These are phyloP conservation scores for Fratercula arctica DNA, from an alignment of 2,797 vertebrate genomes.

Conservation along the genomic window DNA sequence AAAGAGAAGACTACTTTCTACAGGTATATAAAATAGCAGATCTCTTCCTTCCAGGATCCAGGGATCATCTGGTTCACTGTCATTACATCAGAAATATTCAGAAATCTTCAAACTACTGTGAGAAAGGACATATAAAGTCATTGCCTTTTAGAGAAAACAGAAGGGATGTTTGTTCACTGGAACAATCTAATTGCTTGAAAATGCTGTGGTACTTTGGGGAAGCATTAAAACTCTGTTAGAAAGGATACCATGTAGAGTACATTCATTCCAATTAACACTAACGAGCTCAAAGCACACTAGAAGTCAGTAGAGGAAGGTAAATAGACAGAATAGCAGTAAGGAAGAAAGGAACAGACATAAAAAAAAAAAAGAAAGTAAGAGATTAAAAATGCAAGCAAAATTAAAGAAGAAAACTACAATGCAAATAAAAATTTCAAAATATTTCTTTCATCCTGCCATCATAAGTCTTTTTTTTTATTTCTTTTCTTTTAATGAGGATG, in stretches of 20 bases:
- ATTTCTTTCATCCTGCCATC: not conserved
- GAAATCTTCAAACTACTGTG: not conserved
- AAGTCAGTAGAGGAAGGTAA: not conserved
- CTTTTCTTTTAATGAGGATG: not conserved
- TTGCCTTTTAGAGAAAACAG: not conserved
- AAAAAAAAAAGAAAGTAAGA: not conserved
- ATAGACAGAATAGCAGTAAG: not conserved
- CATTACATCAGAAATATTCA: not conserved
- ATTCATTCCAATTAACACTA: not conserved
- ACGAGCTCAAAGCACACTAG: not conserved
- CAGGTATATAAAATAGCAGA: not conserved
- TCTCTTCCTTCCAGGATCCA: not conserved
- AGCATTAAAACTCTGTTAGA: not conserved
- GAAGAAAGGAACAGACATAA: not conserved
- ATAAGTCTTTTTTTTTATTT: not conserved
- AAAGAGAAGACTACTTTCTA: not conserved
- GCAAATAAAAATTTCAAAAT: not conserved
- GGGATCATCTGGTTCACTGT: not conserved
- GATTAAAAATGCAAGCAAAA: not conserved
- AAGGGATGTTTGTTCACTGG: not conserved
- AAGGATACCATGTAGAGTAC: not conserved
- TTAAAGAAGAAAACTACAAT: not conserved
- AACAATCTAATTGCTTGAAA: not conserved
- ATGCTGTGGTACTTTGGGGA: not conserved
- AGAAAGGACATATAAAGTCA: not conserved